phyloP scores from a whole-genome alignment of 1,140 invertebrate species.

The Oscheius sp. region DNA sequence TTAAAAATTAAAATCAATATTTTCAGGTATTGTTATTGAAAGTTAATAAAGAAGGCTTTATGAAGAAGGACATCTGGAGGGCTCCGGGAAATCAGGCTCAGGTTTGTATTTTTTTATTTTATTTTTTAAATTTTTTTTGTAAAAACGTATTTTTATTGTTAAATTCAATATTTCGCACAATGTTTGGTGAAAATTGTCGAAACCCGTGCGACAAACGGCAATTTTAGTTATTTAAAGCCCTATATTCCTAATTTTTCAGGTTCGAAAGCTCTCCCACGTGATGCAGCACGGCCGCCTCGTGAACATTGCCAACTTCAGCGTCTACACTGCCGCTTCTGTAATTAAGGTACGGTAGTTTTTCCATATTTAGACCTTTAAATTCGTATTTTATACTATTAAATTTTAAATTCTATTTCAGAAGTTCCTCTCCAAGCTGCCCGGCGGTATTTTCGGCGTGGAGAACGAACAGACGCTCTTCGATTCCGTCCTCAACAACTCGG shows the following conservation, averaged over 20 bases:
- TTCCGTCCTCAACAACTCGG: slow-evolving; percentile 71
- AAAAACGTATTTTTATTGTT: too few species aligned
- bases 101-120: slow-evolving; percentile 2
- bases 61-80: slow-evolving; percentile 86
- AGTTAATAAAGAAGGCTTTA: slow-evolving; percentile 87
- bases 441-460: slow-evolving; percentile 85
- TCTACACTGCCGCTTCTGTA: slow-evolving; percentile 96
- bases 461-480: slow-evolving; percentile 85
- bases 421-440: slow-evolving; percentile 93
- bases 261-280: slow-evolving; percentile 93
- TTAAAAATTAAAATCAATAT: too few species aligned
- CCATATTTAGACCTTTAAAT: neutral
- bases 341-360: slow-evolving; percentile 70
- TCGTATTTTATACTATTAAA: too few species aligned
- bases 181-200: too few species aligned
- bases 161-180: too few species aligned
- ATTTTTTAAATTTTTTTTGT: neutral
- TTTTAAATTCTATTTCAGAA: too few species aligned
- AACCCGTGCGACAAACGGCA: too few species aligned
- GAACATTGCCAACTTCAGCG: slow-evolving; percentile 95
- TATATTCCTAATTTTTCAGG: slow-evolving; percentile 65
- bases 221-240: too few species aligned
- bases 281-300: slow-evolving; percentile 86
- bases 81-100: slow-evolving; percentile 80
- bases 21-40: slow-evolving; percentile 81